These are phyloP conservation scores for Ictidomys tridecemlineatus DNA, from an alignment of 2,113 vertebrate species.

Conservation along the genomic window DNA sequence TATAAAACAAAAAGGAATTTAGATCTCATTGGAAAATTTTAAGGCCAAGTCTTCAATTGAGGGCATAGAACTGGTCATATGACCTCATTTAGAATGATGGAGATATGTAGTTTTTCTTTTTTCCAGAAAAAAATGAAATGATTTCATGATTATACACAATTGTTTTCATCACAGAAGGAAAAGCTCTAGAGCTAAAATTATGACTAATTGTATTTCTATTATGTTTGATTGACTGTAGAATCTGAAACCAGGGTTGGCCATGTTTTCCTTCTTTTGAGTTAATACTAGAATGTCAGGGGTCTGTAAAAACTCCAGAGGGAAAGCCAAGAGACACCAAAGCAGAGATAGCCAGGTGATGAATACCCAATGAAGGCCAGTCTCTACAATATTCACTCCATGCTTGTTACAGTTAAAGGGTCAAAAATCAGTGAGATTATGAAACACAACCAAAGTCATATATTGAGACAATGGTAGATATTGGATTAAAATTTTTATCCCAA, in stretches of 20 bases:
- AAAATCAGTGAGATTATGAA: background rate
- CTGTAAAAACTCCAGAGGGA: background rate
- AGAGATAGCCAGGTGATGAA: background rate
- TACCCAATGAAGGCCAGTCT: background rate
- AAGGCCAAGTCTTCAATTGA: background rate
- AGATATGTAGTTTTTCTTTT: background rate
- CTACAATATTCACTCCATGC: background rate
- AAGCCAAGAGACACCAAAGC: conserved; percentile 28
- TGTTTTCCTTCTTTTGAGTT: conserved; percentile 32
- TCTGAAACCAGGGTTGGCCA: background rate
- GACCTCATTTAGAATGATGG: background rate
- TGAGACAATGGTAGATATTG: background rate
- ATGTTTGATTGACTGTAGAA: background rate
- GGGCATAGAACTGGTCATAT: background rate
- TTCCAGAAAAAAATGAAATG: background rate
- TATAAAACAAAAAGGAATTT: background rate
- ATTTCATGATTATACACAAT: background rate
- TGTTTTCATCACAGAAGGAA: background rate
- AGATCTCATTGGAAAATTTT: background rate
- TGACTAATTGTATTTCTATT: background rate
- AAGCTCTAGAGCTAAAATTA: conserved; percentile 44
- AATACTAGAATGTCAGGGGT: conserved; percentile 27
- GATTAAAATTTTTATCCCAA: background rate
- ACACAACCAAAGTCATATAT: background rate
- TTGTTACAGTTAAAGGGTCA: conserved; percentile 18